Conservation (phyloP, 2,113 vertebrate genomes). For the Pristiophorus japonicus region DNA sequence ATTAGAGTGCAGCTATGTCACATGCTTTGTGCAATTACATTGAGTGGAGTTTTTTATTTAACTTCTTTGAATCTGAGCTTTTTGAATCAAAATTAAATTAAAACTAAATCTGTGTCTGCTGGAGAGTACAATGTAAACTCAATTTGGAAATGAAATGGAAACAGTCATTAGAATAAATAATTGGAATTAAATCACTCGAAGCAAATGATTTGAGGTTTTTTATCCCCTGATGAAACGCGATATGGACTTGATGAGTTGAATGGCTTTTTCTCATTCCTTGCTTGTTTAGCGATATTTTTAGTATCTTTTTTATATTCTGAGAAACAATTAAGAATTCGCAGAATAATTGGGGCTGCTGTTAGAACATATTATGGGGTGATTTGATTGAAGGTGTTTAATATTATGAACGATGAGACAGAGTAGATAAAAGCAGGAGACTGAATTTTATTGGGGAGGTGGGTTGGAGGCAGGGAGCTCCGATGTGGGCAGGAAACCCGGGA, state of each 20-base stretch:
- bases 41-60: neutral
- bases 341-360: neutral
- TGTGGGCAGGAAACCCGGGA: no score
- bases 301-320: neutral
- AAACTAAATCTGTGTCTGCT: neutral
- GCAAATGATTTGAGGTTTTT: neutral
- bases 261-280: no score
- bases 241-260: no score
- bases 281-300: neutral
- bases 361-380: no score
- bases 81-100: conserved; percentile 5
- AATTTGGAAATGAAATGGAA: neutral
- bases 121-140: neutral
- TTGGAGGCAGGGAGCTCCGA: no score
- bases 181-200: neutral
- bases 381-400: neutral
- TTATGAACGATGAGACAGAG: neutral
- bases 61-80: neutral
- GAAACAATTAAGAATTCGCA: neutral
- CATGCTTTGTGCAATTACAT: neutral
- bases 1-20: neutral
- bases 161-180: neutral
- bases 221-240: neutral
- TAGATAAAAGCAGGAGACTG: neutral
- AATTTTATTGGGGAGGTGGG: no score